Conservation (phyloP, 2,797 vertebrate species). For the Cirrhinus molitorella region DNA sequence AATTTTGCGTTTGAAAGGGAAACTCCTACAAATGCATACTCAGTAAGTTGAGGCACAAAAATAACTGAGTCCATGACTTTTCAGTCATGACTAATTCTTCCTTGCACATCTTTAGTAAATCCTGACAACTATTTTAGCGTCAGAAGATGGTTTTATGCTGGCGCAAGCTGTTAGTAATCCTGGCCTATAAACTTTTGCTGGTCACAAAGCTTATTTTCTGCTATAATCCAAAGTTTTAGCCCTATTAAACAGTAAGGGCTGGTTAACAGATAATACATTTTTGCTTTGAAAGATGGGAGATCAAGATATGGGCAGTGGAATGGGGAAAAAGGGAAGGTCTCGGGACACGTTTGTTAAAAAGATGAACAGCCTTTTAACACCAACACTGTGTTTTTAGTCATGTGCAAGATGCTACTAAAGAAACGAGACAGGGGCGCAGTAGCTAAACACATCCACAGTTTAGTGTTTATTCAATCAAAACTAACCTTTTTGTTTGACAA, state of each 20-base stretch:
- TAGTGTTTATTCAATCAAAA: not conserved
- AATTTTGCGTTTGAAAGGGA: no score
- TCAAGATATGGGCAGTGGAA: not conserved
- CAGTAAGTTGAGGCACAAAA: no score
- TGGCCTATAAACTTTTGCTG: not conserved
- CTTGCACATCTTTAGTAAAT: no score
- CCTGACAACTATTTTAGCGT: no score
- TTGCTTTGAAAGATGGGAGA: not conserved
- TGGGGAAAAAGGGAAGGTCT: not conserved
- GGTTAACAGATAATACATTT: not conserved
- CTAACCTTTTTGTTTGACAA: conserved; percentile 18
- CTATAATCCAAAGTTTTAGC: not conserved
- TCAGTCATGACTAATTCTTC: no score
- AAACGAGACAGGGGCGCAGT: no score
- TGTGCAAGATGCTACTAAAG: not conserved
- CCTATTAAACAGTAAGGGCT: not conserved
- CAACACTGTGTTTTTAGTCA: no score
- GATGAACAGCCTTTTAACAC: not conserved
- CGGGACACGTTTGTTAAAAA: not conserved
- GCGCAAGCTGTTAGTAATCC: no score
- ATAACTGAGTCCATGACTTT: no score
- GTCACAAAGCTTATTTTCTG: not conserved
- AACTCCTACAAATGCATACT: no score
- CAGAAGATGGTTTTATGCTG: no score
- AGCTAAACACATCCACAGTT: no score